Percentiles rank a stretch among this genome's conserved stretches.
phyloP scores from a whole-genome alignment of 2,888 invertebrate genomes.

The Gymnosoma rotundatum region DNA sequence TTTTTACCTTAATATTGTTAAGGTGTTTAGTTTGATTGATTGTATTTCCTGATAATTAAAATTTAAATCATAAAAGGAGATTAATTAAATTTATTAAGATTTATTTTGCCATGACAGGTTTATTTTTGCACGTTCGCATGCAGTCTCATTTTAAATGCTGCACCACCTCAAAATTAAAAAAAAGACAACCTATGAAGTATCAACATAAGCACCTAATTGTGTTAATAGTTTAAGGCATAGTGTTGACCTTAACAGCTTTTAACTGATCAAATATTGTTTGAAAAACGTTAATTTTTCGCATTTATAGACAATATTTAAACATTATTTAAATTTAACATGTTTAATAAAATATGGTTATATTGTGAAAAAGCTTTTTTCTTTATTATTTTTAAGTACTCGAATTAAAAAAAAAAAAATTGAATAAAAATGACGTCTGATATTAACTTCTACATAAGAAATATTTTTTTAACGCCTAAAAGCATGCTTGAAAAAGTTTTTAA shows the following conservation, averaged over 20 bases:
- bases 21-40: not conserved
- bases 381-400: no score
- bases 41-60: slow-evolving; percentile 55
- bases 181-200: not conserved
- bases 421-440: no score
- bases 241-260: not conserved
- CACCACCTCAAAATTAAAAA: slow-evolving; percentile 8
- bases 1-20: slow-evolving; percentile 12
- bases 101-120: slow-evolving; percentile 30
- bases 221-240: not conserved
- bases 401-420: no score
- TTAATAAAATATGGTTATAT: no score
- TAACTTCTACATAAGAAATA: no score
- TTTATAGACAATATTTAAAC: not conserved
- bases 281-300: not conserved
- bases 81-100: slow-evolving; percentile 41
- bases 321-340: not conserved
- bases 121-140: not conserved
- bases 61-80: slow-evolving; percentile 40
- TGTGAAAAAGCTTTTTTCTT: no score
- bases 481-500: no score
- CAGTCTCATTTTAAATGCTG: not conserved
- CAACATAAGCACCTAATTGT: not conserved
- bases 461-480: no score
- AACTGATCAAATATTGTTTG: not conserved